Evolutionary conservation across 2,113 vertebrate genomes (phyloP).

Genomic region (Neolamprologus devosi): DNA sequence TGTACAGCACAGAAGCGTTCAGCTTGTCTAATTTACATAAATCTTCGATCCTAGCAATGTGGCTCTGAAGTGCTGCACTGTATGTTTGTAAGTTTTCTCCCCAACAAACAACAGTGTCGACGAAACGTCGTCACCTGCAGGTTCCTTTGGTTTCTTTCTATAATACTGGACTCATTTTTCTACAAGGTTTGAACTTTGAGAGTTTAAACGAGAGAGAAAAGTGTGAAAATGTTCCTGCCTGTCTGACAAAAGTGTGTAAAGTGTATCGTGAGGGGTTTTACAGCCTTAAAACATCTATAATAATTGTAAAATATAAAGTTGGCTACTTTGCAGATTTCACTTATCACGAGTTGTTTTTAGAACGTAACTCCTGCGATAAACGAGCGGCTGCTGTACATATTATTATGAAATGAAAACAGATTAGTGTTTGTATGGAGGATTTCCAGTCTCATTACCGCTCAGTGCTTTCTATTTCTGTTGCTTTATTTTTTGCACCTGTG

Average conservation of each 20-base stretch:
- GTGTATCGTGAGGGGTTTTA: accelerated
- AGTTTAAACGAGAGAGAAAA: not conserved
- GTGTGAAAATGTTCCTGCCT: no score
- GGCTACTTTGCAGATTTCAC: not conserved
- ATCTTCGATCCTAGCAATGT: no score
- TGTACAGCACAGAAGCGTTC: no score
- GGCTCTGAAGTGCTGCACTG: no score
- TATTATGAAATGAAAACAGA: not conserved
- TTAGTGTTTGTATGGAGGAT: not conserved
- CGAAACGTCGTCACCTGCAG: not conserved
- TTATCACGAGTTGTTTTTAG: not conserved
- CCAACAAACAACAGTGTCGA: not conserved
- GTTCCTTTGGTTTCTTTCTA: not conserved
- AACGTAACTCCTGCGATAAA: not conserved
- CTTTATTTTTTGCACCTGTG: not conserved
- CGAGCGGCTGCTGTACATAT: accelerated
- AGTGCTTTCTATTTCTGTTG: not conserved
- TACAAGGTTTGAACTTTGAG: not conserved
- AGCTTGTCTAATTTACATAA: no score
- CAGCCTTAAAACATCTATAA: not conserved
- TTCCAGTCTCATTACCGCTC: not conserved
- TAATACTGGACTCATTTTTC: accelerated
- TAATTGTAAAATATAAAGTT: no score
- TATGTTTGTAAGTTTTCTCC: not conserved
- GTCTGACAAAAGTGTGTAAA: accelerated